phyloP scores from a whole-genome alignment of 2,888 invertebrate species.

The Antitype chi region DNA sequence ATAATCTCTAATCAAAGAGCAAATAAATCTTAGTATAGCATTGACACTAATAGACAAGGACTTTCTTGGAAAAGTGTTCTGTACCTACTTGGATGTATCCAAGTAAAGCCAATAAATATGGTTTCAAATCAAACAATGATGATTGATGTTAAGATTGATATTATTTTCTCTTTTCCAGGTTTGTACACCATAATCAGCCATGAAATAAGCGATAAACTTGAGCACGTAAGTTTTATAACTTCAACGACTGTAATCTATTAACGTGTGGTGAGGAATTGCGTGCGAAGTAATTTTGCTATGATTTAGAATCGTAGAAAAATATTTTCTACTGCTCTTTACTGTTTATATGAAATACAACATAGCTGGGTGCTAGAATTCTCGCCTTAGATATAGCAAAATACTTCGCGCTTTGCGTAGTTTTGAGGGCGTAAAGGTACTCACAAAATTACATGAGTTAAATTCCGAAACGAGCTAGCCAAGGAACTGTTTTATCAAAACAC shows the following conservation, averaged over 20 bases:
- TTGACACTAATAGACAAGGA: not conserved
- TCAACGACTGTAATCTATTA: constrained; percentile 20
- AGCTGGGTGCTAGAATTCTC: not conserved
- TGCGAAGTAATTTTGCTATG: constrained; percentile 5
- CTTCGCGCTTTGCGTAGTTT: not conserved
- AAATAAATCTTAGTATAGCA: not conserved
- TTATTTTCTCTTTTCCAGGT: constrained; percentile 54
- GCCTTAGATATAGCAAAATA: not conserved
- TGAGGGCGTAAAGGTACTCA: not conserved
- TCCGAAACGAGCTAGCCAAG: not conserved
- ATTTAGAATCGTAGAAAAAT: not conserved
- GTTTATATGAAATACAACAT: not conserved
- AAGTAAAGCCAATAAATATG: constrained; percentile 12
- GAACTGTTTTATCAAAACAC: not conserved
- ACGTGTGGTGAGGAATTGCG: constrained; percentile 1
- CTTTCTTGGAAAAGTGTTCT: not conserved
- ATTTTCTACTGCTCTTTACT: constrained; percentile 1
- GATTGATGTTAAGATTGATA: constrained; percentile 5
- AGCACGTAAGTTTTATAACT: constrained; percentile 48
- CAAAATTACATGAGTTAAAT: not conserved
- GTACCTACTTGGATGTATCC: too few relatives aligned
- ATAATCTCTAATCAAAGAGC: not conserved
- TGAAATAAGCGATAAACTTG: constrained; percentile 41
- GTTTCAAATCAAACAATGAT: not conserved
- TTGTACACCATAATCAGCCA: constrained; percentile 38